Percentiles rank a stretch among this genome's conserved stretches.
Evolutionary conservation across 2,888 invertebrate genomes (phyloP).

Genomic region (Xestobium rufovillosum): DNA sequence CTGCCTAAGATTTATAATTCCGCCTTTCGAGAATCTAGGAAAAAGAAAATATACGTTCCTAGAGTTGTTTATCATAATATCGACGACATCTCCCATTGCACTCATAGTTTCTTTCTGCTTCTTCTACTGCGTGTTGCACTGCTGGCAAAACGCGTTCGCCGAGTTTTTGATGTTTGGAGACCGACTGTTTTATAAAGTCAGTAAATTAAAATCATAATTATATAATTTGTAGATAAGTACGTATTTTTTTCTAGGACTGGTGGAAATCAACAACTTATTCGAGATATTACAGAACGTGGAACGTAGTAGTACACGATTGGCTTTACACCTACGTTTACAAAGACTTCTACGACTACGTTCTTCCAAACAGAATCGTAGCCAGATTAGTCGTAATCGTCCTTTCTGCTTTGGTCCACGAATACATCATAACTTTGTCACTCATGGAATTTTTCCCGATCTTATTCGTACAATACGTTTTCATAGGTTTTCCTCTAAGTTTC

Average conservation of each 20-base stretch:
- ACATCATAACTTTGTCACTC: slow-evolving; percentile 66
- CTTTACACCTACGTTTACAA: slow-evolving; percentile 80
- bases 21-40: slow-evolving; percentile 59
- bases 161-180: slow-evolving; percentile 83
- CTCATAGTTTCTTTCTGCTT: no score
- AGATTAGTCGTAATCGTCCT: slow-evolving; percentile 62
- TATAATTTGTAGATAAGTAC: slow-evolving; percentile 4
- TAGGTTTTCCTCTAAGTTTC: slow-evolving; percentile 54
- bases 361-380: slow-evolving; percentile 45
- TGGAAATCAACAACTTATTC: slow-evolving; percentile 81
- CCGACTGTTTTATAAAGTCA: slow-evolving; percentile 68
- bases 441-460: slow-evolving; percentile 82
- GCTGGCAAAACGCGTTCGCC: slow-evolving; percentile 86
- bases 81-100: slow-evolving; percentile 68
- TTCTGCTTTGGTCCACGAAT: slow-evolving; percentile 82
- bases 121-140: slow-evolving; percentile 83
- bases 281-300: slow-evolving; percentile 90
- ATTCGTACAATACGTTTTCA: slow-evolving; percentile 64
- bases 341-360: slow-evolving; percentile 49
- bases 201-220: slow-evolving; percentile 14
- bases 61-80: slow-evolving; percentile 51
- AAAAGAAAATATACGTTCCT: slow-evolving; percentile 40
- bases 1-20: slow-evolving; percentile 66
- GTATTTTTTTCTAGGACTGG: slow-evolving; percentile 65
- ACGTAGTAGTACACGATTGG: slow-evolving; percentile 93